Evolutionary conservation across 2,113 vertebrate genomes (phyloP).

Genomic region (Pycnonotus jocosus): DNA sequence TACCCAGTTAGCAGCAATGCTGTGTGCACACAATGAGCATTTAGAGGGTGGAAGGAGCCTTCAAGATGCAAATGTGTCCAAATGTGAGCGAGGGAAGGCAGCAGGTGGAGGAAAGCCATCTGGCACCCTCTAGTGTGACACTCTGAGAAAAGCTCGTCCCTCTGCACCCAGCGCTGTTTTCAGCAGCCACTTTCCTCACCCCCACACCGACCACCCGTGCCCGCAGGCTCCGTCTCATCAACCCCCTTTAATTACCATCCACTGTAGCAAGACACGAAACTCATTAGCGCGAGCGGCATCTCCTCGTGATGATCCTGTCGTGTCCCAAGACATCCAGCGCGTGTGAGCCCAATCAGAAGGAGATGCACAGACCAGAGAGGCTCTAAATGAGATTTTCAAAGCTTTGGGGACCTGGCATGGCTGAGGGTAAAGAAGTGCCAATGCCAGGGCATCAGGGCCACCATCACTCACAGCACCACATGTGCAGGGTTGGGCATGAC

Average conservation of each 20-base stretch:
- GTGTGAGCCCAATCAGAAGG: neutral
- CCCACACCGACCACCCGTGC: neutral
- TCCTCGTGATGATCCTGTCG: neutral
- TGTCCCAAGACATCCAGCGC: neutral
- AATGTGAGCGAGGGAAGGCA: neutral
- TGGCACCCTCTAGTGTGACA: conserved; percentile 59
- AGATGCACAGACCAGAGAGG: accelerated
- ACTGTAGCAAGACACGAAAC: neutral
- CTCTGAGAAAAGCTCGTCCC: neutral
- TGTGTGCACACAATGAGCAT: neutral
- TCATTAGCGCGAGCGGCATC: neutral
- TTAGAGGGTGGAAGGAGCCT: neutral
- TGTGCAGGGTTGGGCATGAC: neutral
- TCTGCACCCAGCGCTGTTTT: neutral
- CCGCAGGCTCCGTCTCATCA: neutral
- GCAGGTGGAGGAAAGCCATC: conserved; percentile 25
- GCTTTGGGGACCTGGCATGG: neutral
- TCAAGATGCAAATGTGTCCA: neutral
- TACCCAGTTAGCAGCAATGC: neutral
- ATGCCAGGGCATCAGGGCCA: neutral
- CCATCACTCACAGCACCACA: accelerated
- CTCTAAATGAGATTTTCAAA: neutral
- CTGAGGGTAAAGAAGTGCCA: neutral
- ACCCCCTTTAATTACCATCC: neutral
- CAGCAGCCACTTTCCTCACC: neutral